Evolutionary conservation across 1,140 invertebrate species (phyloP).

Genomic region (Drosophila ogumai): DNA sequence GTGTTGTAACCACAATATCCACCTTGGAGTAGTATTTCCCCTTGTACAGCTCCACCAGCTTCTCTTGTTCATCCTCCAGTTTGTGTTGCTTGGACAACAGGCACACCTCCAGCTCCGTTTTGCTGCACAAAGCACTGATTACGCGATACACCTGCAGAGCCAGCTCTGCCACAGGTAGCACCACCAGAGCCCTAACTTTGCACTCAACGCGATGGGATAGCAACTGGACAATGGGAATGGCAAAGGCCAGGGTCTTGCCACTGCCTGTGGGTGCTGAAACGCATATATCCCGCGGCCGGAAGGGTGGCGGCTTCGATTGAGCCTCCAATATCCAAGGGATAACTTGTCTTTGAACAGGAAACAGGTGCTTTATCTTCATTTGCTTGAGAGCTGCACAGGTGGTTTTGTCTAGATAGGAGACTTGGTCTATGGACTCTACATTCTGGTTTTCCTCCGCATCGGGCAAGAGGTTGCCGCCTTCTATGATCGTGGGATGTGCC

Average conservation of each 20-base stretch:
- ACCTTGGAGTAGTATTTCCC: conserved; percentile 86
- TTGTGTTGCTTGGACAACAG: conserved; percentile 90
- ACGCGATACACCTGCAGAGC: conserved; percentile 95
- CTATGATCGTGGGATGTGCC: conserved; percentile 91
- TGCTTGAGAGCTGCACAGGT: conserved; percentile 88
- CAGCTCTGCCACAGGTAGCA: conserved; percentile 96
- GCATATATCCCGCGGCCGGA: conserved; percentile 95
- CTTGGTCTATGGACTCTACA: conserved; percentile 86
- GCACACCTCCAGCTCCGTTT: conserved; percentile 90
- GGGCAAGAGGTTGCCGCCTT: conserved; percentile 86
- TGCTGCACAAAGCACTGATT: conserved; percentile 90
- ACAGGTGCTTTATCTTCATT: conserved; percentile 92
- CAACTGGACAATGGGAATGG: conserved; percentile 94
- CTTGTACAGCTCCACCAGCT: conserved; percentile 89
- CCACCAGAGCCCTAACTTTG: conserved; percentile 92
- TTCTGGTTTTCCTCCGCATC: conserved; percentile 88
- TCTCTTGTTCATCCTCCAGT: conserved; percentile 91
- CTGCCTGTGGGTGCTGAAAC: conserved; percentile 98
- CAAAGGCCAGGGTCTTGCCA: conserved; percentile 98
- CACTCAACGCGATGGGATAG: conserved; percentile 84
- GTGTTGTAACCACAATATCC: conserved; percentile 97
- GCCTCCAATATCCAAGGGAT: conserved; percentile 92
- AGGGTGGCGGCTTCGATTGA: conserved; percentile 86
- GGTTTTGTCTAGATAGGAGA: conserved; percentile 70
- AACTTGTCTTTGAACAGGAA: conserved; percentile 94